Evolutionary conservation across 64 coral and sea anemone species (phyloP).

Genomic region (Pachyseris speciosa): DNA sequence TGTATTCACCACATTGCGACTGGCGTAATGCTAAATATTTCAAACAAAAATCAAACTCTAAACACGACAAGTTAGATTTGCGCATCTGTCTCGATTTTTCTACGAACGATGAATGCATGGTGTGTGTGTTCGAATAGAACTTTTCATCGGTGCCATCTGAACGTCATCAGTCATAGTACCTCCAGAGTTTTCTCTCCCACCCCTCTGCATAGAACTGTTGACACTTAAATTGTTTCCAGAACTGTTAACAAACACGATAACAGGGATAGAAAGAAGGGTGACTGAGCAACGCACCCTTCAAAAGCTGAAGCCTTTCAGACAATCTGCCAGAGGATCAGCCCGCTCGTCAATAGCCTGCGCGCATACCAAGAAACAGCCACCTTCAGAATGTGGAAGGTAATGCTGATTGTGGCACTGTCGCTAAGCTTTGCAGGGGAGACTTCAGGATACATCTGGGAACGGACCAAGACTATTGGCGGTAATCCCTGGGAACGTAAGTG

Average conservation of each 20-base stretch:
- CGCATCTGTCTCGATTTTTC: too few species aligned
- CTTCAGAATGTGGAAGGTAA: not conserved
- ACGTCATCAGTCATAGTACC: not conserved
- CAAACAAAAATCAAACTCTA: too few species aligned
- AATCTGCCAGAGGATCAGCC: not conserved
- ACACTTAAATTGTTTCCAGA: not conserved
- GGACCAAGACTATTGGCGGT: not conserved
- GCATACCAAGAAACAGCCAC: not conserved
- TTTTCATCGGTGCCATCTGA: not conserved
- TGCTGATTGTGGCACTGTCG: not conserved
- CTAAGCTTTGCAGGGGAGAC: not conserved
- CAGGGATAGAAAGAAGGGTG: not conserved
- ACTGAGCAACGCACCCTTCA: not conserved
- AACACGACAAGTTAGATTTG: too few species aligned
- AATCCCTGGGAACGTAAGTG: constrained; percentile 21
- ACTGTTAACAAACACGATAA: not conserved
- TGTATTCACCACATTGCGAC: too few species aligned
- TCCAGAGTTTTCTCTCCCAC: not conserved
- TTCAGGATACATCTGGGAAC: constrained; percentile 27
- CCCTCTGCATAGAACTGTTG: not conserved
- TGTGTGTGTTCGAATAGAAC: too few species aligned
- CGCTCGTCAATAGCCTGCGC: not conserved
- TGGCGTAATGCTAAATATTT: too few species aligned
- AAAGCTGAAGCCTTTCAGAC: not conserved
- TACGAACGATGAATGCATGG: too few species aligned